Base-by-base conservation (phyloP, 2,797 vertebrate species). In the Protonibea diacanthus region DNA sequence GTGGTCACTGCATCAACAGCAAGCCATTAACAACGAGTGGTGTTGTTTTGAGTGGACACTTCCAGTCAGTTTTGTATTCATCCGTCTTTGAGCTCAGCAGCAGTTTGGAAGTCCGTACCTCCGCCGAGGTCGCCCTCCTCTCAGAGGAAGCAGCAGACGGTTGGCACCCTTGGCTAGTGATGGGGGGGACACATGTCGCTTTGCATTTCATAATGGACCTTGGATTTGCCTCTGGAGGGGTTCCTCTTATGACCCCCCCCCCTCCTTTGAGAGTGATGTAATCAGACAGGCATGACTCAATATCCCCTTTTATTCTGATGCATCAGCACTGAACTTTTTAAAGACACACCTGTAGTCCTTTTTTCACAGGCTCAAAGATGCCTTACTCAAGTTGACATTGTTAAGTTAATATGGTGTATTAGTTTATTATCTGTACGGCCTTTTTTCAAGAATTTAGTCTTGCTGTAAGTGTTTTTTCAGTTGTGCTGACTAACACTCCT, bases 181-280 rank as follows among this genome's bases (percentile, higher is more conserved):
- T 69, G 33, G 84, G 86, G 84, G 86, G 72, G 71, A 78, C 74
- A 78, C 59, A 55, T 81, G 90, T 92, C 87, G 59, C 78, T 88
- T 88, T 87, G 87, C 87, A 83, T 94, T 90, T 91, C 83, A 59
- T 88, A 80, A 86, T 84, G 74, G 65, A 65, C 33, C 68, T 71
- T 76, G 63, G 80, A 86, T 85, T 85, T 81, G 84, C 91, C 85
- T 40, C 62, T 74, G 84, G 83, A 91, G 51, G 53, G 65, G 38
- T 82, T 76, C 71, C 82, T 84, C 71, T 84, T 86, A 67, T 87
- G 70, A 85, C 63, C 63, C 56, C 71, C 64, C 53, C 73, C 67
- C 66, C 63, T 53, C 69, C 64, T 49, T 70, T 71, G 67, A 84
- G 53, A 87, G 74, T 87, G 81, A 92, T 92, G 78, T 63, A 72